Evolutionary conservation across 2,113 vertebrate genomes (phyloP).

Genomic region (Syngnathus floridae): DNA sequence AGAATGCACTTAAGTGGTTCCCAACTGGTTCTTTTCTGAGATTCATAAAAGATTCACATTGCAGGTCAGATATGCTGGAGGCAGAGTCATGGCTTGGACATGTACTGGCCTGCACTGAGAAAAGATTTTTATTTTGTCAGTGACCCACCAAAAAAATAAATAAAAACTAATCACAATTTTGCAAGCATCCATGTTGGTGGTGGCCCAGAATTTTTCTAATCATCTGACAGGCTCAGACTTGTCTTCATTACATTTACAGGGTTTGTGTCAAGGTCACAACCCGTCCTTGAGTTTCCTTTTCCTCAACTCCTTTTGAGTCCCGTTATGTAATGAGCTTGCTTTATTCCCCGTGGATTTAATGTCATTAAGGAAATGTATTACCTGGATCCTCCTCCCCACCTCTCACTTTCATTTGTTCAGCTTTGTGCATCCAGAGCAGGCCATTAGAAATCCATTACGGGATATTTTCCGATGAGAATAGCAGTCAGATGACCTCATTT

Average conservation of each 20-base stretch:
- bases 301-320: constrained; percentile 34
- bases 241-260: constrained; percentile 30
- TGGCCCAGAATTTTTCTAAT: not conserved
- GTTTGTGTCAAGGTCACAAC: constrained; percentile 48
- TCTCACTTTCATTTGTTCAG: constrained; percentile 29
- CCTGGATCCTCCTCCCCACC: constrained; percentile 33
- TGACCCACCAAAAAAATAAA: too few species aligned
- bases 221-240: constrained; percentile 1
- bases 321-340: constrained; percentile 57
- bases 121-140: too few species aligned
- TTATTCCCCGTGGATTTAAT: constrained; percentile 50
- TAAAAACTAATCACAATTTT: too few species aligned
- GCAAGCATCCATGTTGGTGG: not conserved
- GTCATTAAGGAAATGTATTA: constrained; percentile 62
- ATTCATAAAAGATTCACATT: too few species aligned
- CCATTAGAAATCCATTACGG: constrained; percentile 63
- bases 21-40: too few species aligned
- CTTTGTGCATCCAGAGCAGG: constrained; percentile 43
- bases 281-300: constrained; percentile 54
- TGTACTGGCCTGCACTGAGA: too few species aligned
- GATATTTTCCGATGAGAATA: constrained; percentile 41
- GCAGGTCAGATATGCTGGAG: too few species aligned
- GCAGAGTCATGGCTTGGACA: too few species aligned
- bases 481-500: constrained; percentile 36
- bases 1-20: too few species aligned